Percentiles rank a stretch among this genome's conserved stretches.
These are phyloP conservation scores for Agonopterix subpropinquella DNA, from an alignment of 2,888 invertebrate species.

Conservation along the genomic window DNA sequence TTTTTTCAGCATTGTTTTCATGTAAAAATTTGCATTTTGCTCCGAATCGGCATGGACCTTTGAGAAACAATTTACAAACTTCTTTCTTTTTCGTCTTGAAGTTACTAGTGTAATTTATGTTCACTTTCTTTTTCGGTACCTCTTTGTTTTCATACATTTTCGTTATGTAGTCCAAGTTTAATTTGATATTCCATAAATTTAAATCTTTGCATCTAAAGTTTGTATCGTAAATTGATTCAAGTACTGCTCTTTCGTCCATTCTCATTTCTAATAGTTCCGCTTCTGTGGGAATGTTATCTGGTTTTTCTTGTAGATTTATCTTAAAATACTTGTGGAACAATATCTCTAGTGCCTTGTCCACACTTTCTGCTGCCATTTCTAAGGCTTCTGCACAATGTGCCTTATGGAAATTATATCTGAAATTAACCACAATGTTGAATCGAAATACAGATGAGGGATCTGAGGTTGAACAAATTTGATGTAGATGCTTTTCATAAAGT, in stretches of 20 bases:
- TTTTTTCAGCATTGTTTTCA: constrained; percentile 59
- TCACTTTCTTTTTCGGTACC: constrained; percentile 54
- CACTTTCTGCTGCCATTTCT: constrained; percentile 78
- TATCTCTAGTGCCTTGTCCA: constrained; percentile 82
- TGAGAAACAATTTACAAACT: constrained; percentile 78
- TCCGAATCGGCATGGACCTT: constrained; percentile 83
- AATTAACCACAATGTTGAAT: neutral
- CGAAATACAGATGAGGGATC: no score
- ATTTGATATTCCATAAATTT: constrained; percentile 83
- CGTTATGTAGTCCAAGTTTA: constrained; percentile 81
- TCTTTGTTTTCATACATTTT: constrained; percentile 71
- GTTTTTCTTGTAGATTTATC: constrained; percentile 48
- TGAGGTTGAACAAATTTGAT: no score
- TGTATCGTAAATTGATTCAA: constrained; percentile 86
- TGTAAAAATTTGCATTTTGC: constrained; percentile 85
- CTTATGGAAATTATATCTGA: constrained; percentile 83
- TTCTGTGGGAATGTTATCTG: constrained; percentile 56
- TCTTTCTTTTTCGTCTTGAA: constrained; percentile 67
- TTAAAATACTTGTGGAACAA: constrained; percentile 83
- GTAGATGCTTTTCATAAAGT: no score
- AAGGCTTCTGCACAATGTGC: constrained; percentile 85
- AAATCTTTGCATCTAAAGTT: constrained; percentile 81
- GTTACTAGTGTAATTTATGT: constrained; percentile 38
- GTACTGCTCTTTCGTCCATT: constrained; percentile 82
- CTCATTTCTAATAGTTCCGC: constrained; percentile 79